phyloP scores from a whole-genome alignment of 2,113 vertebrate genomes.

The Manacus vitellinus region DNA sequence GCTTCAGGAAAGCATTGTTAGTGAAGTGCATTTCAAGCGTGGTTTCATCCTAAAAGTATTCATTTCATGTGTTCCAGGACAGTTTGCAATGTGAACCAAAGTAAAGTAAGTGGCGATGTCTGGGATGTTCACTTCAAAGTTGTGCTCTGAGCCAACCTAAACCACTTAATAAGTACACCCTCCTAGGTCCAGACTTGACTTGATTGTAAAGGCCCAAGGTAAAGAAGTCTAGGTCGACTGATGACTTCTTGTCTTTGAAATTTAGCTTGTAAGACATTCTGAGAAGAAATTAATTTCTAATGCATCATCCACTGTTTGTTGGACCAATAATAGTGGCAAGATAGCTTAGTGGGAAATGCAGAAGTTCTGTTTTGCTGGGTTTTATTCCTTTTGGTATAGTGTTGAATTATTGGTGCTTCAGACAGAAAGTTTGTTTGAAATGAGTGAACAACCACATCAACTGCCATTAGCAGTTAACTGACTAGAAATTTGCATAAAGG shows the following conservation, averaged over 20 bases:
- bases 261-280: background rate
- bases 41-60: background rate
- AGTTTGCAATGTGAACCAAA: background rate
- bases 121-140: background rate
- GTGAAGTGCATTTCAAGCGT: background rate
- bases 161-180: background rate
- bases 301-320: background rate
- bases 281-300: background rate
- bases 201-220: background rate
- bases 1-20: background rate
- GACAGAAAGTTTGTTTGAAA: background rate
- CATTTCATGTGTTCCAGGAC: background rate
- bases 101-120: background rate
- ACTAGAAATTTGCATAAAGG: background rate
- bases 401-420: background rate
- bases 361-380: background rate
- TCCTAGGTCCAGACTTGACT: background rate
- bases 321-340: background rate
- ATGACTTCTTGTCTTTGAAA: background rate
- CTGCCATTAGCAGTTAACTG: background rate
- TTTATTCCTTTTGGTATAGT: background rate
- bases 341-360: background rate
- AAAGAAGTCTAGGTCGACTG: background rate
- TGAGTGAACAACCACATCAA: background rate
- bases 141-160: background rate